These are phyloP conservation scores for Dryadula phaetusa DNA, from an alignment of 2,888 invertebrate genomes.

Conservation along the genomic window DNA sequence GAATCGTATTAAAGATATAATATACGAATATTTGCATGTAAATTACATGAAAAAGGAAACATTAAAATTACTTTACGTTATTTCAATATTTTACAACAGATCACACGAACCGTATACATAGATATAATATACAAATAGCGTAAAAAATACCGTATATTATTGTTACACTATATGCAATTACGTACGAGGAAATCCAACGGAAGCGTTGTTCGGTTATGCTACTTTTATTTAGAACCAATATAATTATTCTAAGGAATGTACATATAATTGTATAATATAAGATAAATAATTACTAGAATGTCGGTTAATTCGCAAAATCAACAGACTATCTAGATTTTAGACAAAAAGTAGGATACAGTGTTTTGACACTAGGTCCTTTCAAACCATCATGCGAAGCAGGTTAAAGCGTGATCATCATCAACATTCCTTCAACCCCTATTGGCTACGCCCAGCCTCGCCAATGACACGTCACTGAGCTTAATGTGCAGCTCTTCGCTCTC, in stretches of 20 bases:
- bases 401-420: no score
- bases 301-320: no score
- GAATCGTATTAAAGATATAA: no score
- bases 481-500: no score
- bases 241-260: conserved; percentile 15
- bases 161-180: conserved; percentile 12
- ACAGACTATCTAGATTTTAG: no score
- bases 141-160: conserved; percentile 1
- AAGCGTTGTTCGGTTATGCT: conserved; percentile 22
- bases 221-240: conserved; percentile 22
- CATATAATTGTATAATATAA: conserved; percentile 7
- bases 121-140: not conserved
- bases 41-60: not conserved
- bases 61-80: not conserved
- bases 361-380: no score
- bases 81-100: not conserved
- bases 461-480: no score
- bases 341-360: no score
- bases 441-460: no score
- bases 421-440: no score
- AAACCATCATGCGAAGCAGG: no score
- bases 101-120: not conserved
- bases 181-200: conserved; percentile 26
- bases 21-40: not conserved
- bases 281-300: not conserved